Evolutionary conservation across 2,113 vertebrate species (phyloP), one percentile per base, ranked within the genome.

Genomic region (Paralichthys olivaceus): DNA sequence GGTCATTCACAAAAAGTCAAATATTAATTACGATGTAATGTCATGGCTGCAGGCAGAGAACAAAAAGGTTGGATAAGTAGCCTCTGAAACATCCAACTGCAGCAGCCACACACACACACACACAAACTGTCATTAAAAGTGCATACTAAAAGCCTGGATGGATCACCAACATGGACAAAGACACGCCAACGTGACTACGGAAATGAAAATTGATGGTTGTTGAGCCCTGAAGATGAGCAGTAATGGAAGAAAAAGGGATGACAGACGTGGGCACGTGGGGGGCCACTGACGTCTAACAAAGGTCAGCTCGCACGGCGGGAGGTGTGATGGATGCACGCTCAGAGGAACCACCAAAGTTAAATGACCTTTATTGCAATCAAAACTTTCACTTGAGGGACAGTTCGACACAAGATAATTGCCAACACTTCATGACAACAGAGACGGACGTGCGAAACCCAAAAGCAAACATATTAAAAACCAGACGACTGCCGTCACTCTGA

Each of bases 331-430:
- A 91, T 85, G 83, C 61, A 5, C 20, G 63, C 84, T 79, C 69
- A 4, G 22, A 69, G 55, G 60, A 79, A 56, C 17, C 29, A 1
- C 71, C 47, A 67, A 88, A 87, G 82, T 80, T 84, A 82, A 77
- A 75, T 88, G 81, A 92, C 84, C 90, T 90, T 91, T 80, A 69
- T 37, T 80, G 26, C 78, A 70, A 89, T 89, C 74, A 77, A 81
- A 84, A 86, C 67, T 84, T 87, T 73, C 32, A 75, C 75, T 67
- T 80, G 77, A 83, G 78, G 51, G 64, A 54, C 74, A 59, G 25
- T 75, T 75, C 59, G 62, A 63, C 37, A 23, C 25, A 0, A n/a
- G 40, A 53, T 37, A 69, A 69, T 80, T 59, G 32, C 12, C 17
- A 20, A 65, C 14, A 51, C 53, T 45, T 49, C 47, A 7, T 25